phyloP scores from a whole-genome alignment of 2,888 invertebrate genomes.

The Pollenia labialis region DNA sequence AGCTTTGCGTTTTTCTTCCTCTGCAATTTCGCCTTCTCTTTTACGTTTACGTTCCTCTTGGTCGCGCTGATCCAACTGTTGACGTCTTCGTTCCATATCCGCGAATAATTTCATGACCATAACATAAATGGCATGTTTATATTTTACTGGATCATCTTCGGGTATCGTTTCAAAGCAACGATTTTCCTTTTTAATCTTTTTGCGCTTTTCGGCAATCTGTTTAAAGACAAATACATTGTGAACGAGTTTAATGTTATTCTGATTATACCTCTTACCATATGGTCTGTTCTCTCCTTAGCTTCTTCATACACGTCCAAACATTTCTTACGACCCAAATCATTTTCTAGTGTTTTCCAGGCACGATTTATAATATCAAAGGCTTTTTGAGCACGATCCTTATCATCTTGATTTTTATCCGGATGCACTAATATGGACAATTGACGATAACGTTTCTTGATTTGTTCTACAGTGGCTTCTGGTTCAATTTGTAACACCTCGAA shows the following conservation, averaged over 20 bases:
- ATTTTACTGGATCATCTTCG: conserved; percentile 93
- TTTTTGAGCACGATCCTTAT: conserved; percentile 96
- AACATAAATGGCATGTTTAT: conserved; percentile 97
- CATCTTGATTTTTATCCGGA: conserved; percentile 99
- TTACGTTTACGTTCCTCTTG: conserved; percentile 97
- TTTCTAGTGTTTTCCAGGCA: conserved; percentile 97
- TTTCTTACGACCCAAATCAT: conserved; percentile 95
- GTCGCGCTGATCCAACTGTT: conserved; percentile 94
- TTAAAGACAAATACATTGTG: neutral
- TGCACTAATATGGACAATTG: conserved; percentile 98
- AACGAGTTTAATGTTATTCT: neutral
- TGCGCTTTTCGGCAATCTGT: conserved; percentile 95
- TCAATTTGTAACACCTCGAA: conserved; percentile 96
- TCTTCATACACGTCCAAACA: conserved; percentile 99
- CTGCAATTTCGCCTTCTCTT: conserved; percentile 96
- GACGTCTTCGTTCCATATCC: conserved; percentile 96
- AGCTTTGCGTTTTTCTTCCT: conserved; percentile 93
- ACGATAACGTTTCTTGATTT: conserved; percentile 98
- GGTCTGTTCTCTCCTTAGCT: conserved; percentile 96
- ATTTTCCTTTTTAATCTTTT: conserved; percentile 96
- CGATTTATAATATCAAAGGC: conserved; percentile 97
- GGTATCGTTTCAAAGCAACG: conserved; percentile 90
- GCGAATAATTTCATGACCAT: conserved; percentile 99
- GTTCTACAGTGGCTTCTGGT: conserved; percentile 94
- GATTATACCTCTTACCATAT: conserved; percentile 88